phyloP scores from a whole-genome alignment of 2,113 vertebrate species.

The Entosphenus tridentatus region DNA sequence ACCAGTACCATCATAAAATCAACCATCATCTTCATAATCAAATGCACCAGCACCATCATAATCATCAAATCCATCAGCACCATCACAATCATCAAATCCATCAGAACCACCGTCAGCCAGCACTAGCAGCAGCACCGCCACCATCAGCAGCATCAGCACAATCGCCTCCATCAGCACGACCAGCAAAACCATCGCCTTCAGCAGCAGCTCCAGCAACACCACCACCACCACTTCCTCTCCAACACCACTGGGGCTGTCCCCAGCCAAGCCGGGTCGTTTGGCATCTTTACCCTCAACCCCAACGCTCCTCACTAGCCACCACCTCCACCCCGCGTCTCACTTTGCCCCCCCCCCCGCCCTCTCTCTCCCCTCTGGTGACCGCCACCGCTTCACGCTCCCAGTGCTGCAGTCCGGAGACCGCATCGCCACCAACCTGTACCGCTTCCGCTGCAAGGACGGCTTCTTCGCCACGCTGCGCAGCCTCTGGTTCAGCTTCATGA shows the following conservation, averaged over 20 bases:
- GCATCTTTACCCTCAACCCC: background rate
- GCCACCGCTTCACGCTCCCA: slow-evolving; percentile 14
- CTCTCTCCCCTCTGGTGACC: too few relatives aligned
- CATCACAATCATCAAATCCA: too few relatives aligned
- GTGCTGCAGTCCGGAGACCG: slow-evolving; percentile 94
- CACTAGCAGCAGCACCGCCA: too few relatives aligned
- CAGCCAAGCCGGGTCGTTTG: background rate
- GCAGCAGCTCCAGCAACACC: too few relatives aligned
- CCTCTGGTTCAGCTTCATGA: slow-evolving; percentile 99
- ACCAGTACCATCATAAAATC: too few relatives aligned
- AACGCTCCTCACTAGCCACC: background rate
- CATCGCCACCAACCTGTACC: slow-evolving; percentile 90
- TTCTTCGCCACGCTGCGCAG: slow-evolving; percentile 88
- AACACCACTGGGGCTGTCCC: background rate
- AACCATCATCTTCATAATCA: too few relatives aligned
- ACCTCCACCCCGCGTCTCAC: background rate
- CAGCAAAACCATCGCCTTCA: too few relatives aligned
- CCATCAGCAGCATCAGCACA: too few relatives aligned
- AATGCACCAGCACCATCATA: too few relatives aligned
- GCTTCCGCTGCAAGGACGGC: slow-evolving; percentile 95
- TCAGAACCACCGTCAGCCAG: too few relatives aligned
- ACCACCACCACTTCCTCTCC: background rate
- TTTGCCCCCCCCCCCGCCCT: slow-evolving; percentile 2
- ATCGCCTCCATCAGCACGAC: too few relatives aligned
- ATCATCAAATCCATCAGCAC: too few relatives aligned